These are phyloP conservation scores for Acanthis flammea DNA, from an alignment of 2,797 vertebrate genomes.

Conservation along the genomic window DNA sequence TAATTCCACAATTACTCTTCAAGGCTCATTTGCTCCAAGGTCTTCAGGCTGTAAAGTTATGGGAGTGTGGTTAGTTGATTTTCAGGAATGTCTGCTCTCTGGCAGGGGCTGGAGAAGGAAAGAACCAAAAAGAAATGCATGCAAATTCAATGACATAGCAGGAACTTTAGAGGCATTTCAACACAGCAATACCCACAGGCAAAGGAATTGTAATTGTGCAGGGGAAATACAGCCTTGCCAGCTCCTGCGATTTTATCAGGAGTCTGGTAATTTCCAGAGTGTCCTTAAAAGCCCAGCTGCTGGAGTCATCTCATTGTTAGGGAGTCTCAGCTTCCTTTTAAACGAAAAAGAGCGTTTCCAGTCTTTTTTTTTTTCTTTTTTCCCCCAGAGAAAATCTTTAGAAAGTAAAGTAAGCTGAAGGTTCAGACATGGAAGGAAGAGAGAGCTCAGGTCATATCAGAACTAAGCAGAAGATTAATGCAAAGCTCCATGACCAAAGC, in stretches of 20 bases:
- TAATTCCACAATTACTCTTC: constrained; percentile 69
- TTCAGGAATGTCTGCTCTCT: constrained; percentile 59
- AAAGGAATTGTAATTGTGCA: constrained; percentile 1
- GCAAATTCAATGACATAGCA: constrained; percentile 33
- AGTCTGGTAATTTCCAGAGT: constrained; percentile 22
- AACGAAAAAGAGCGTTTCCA: not conserved
- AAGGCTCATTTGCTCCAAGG: constrained; percentile 65
- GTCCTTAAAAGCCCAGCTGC: constrained; percentile 51
- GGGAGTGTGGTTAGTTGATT: constrained; percentile 49
- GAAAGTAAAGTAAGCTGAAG: not conserved
- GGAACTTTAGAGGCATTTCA: constrained; percentile 30
- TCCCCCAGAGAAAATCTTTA: not conserved
- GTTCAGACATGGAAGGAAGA: not conserved
- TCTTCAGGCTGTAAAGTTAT: constrained; percentile 55
- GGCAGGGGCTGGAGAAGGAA: constrained; percentile 16
- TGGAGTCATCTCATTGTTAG: constrained; percentile 31
- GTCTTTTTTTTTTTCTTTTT: too few species aligned
- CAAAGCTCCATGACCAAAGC: not conserved
- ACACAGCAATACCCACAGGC: constrained; percentile 29
- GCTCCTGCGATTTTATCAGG: constrained; percentile 25
- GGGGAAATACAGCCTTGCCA: not conserved
- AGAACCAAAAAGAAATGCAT: not conserved
- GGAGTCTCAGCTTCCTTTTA: not conserved
- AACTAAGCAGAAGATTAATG: not conserved
- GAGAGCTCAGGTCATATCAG: not conserved